Evolutionary conservation across 2,113 vertebrate genomes (phyloP).

Genomic region (Lycocorax pyrrhopterus): DNA sequence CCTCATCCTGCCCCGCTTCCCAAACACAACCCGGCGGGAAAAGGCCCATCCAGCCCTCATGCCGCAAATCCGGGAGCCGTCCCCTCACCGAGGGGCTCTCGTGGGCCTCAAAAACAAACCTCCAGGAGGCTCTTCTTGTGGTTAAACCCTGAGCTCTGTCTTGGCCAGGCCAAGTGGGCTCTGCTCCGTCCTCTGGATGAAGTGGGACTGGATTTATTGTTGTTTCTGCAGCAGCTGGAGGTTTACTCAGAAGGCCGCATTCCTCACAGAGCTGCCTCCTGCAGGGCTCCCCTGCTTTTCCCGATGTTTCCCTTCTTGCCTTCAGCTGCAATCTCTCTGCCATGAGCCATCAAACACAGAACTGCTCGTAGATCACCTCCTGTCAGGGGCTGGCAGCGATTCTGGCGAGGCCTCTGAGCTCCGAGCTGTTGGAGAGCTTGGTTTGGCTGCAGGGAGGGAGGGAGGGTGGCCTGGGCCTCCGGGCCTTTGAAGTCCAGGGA

Average conservation of each 20-base stretch:
- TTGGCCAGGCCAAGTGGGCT: neutral
- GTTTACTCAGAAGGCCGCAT: neutral
- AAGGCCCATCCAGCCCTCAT: accelerated
- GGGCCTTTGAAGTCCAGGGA: neutral
- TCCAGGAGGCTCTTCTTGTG: constrained; percentile 12
- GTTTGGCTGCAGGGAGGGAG: neutral
- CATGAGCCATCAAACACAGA: neutral
- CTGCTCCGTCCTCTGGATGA: neutral
- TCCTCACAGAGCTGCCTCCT: constrained; percentile 1
- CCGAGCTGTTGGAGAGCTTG: neutral
- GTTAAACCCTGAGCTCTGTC: neutral
- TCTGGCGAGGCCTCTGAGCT: neutral
- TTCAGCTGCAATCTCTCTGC: neutral
- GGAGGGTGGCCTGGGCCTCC: neutral
- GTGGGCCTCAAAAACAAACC: neutral
- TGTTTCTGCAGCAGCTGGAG: neutral
- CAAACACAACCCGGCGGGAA: accelerated
- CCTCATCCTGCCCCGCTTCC: neutral
- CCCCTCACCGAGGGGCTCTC: neutral
- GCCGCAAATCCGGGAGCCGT: neutral
- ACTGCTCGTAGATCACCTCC: neutral
- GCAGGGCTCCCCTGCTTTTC: neutral
- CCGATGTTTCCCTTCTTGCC: neutral
- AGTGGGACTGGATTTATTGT: constrained; percentile 29
- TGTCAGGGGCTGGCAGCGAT: neutral